Conservation (phyloP, 2,888 invertebrate species). For the Iphiclides podalirius region DNA sequence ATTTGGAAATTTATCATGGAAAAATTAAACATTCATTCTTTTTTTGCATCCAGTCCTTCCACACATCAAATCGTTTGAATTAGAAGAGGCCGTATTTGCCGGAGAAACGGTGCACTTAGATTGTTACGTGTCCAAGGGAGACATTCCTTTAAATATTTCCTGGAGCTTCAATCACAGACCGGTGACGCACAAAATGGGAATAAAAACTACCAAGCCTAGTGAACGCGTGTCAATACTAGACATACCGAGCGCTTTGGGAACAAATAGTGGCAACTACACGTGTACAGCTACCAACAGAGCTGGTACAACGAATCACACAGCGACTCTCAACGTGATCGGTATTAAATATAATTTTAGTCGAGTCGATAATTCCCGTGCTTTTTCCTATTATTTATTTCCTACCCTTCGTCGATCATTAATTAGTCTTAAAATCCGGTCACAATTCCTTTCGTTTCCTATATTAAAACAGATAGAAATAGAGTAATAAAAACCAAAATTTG, state of each 20-base stretch:
- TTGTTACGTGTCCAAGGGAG: constrained; percentile 86
- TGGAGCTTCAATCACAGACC: constrained; percentile 86
- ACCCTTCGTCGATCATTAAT: constrained; percentile 43
- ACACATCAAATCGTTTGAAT: constrained; percentile 81
- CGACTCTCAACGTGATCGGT: constrained; percentile 88
- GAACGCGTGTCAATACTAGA: constrained; percentile 84
- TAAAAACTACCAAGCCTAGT: constrained; percentile 77
- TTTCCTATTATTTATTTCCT: constrained; percentile 37
- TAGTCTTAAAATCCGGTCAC: too few relatives aligned
- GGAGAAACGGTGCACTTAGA: constrained; percentile 82
- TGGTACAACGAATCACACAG: constrained; percentile 83
- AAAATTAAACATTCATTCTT: constrained; percentile 38
- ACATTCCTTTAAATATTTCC: constrained; percentile 84
- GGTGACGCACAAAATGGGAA: constrained; percentile 57
- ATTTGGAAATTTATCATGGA: too few relatives aligned
- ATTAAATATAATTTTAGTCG: constrained; percentile 36
- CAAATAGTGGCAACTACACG: constrained; percentile 88
- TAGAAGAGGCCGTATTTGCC: constrained; percentile 80
- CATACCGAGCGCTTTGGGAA: constrained; percentile 83
- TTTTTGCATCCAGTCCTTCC: constrained; percentile 78
- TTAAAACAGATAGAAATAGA: too few relatives aligned
- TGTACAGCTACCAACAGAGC: constrained; percentile 86
- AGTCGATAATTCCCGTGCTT: constrained; percentile 5
- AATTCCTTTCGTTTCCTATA: too few relatives aligned
- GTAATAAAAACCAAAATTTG: too few relatives aligned